Evolutionary conservation across 2,113 vertebrate species (phyloP).

Genomic region (Phylloscopus trochiloides): DNA sequence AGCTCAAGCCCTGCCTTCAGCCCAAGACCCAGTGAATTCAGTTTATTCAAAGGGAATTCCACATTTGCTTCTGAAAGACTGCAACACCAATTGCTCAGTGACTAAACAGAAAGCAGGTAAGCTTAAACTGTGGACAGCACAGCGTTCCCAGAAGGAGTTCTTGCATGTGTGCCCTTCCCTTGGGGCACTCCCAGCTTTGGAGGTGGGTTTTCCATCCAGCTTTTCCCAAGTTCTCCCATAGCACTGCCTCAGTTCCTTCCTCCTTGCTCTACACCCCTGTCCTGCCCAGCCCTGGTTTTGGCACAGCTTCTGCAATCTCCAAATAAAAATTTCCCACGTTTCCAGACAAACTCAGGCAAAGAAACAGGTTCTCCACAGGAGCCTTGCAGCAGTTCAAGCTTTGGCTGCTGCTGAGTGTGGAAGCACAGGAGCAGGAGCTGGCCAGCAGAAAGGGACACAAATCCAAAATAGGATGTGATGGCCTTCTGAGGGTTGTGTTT

Average conservation of each 20-base stretch:
- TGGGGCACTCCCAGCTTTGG: background rate
- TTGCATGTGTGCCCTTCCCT: rapidly evolving
- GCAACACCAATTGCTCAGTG: background rate
- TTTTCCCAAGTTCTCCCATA: background rate
- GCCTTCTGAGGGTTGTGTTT: background rate
- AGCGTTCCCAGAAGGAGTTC: rapidly evolving
- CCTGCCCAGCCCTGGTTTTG: background rate
- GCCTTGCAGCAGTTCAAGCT: background rate
- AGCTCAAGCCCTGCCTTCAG: background rate
- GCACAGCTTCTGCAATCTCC: background rate
- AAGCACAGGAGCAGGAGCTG: background rate
- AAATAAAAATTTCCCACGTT: background rate
- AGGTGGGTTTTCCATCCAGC: background rate
- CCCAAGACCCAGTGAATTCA: background rate
- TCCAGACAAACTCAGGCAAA: background rate
- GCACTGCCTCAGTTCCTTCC: background rate
- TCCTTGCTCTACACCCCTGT: background rate
- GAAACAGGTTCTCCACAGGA: background rate
- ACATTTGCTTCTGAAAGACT: background rate
- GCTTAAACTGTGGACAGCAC: background rate
- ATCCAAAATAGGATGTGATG: rapidly evolving
- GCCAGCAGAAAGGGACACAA: background rate
- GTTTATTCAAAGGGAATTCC: background rate
- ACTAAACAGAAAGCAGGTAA: background rate
- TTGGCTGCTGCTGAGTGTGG: background rate